A percentile compares a stretch with the other conserved stretches of the same genome.
Conservation (phyloP, 2,888 invertebrate genomes). For the Ophraella communa region DNA sequence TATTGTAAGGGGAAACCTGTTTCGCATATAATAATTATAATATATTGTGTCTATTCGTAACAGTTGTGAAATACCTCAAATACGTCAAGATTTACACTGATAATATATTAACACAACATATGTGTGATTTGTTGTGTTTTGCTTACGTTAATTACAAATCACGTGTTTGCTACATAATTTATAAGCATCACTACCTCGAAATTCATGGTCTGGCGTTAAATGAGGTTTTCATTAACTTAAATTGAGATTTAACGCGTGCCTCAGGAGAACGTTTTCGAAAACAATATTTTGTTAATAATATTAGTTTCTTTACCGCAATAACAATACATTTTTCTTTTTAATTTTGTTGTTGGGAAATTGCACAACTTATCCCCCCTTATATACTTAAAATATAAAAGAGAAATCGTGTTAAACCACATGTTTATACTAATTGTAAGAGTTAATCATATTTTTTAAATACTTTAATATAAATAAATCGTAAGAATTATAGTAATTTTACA, state of each 20-base stretch:
- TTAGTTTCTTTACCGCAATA: no score
- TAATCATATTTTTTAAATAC: no score
- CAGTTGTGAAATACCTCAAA: conserved; percentile 35
- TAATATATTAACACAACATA: conserved; percentile 46
- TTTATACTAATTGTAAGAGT: no score
- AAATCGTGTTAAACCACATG: no score
- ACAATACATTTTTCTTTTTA: no score
- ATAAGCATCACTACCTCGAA: background rate
- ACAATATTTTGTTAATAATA: background rate
- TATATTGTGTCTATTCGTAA: conserved; percentile 32
- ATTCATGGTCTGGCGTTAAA: background rate
- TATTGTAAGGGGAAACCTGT: background rate
- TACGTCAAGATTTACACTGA: conserved; percentile 32
- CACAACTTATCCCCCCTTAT: no score
- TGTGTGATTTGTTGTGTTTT: conserved; percentile 48
- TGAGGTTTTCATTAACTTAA: background rate
- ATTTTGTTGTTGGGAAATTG: no score
- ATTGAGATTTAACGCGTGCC: background rate
- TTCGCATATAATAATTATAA: background rate
- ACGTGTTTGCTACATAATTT: conserved; percentile 10
- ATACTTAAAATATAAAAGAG: no score
- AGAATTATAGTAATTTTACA: no score
- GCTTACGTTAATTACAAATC: conserved; percentile 16
- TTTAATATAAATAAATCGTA: no score
- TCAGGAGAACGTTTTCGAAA: background rate